These are phyloP conservation scores for Pinctada fucata DNA, from an alignment of 2,888 invertebrate genomes.

Conservation along the genomic window DNA sequence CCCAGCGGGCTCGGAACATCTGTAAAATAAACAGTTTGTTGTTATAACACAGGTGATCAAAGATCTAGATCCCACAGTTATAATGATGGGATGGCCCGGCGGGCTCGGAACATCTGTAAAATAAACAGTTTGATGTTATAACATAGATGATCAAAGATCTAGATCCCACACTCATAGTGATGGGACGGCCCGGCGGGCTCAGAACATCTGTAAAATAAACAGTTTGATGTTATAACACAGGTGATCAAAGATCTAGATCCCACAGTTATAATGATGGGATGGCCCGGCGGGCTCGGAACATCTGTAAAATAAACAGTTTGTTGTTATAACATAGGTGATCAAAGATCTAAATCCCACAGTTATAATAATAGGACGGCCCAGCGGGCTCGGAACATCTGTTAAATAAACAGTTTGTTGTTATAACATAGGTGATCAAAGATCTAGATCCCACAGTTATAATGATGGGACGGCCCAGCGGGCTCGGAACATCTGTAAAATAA, in stretches of 20 bases:
- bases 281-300: slow-evolving; percentile 64
- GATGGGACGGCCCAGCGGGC: slow-evolving; percentile 57
- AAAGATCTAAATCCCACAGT: slow-evolving; percentile 52
- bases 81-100: slow-evolving; percentile 57
- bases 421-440: slow-evolving; percentile 30
- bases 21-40: slow-evolving; percentile 39
- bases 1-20: slow-evolving; percentile 67
- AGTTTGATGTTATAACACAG: too few relatives aligned
- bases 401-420: neutral
- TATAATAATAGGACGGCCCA: slow-evolving; percentile 54
- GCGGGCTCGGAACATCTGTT: slow-evolving; percentile 67
- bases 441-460: slow-evolving; percentile 51
- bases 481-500: slow-evolving; percentile 64
- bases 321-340: neutral
- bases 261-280: slow-evolving; percentile 50
- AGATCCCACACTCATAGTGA: slow-evolving; percentile 48
- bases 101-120: slow-evolving; percentile 66
- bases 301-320: slow-evolving; percentile 49
- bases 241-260: slow-evolving; percentile 47
- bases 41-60: slow-evolving; percentile 18
- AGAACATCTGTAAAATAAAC: slow-evolving; percentile 62
- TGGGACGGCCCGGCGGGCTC: slow-evolving; percentile 58
- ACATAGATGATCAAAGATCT: slow-evolving; percentile 39
- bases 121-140: neutral
- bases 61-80: slow-evolving; percentile 49